These are phyloP conservation scores for Alcis repandata DNA, from an alignment of 2,888 invertebrate species.

Conservation along the genomic window DNA sequence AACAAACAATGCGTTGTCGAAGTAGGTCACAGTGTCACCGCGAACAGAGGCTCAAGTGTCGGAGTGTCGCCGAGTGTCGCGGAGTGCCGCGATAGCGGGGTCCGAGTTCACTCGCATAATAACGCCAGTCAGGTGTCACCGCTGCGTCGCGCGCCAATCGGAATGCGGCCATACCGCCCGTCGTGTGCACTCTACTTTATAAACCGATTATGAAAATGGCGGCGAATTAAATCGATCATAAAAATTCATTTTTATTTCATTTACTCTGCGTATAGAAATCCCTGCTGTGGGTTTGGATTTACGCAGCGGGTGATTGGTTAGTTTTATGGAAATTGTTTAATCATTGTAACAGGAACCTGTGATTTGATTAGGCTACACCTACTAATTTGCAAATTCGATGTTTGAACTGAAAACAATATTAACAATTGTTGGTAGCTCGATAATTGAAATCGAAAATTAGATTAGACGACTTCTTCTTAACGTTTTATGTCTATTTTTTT, in stretches of 20 bases:
- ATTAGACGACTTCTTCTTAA: too few relatives aligned
- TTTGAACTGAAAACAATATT: too few relatives aligned
- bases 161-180: constrained; percentile 55
- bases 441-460: neutral
- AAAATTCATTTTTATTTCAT: constrained; percentile 29
- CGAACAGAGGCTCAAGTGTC: constrained; percentile 67
- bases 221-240: constrained; percentile 42
- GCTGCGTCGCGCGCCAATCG: constrained; percentile 48
- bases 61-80: constrained; percentile 65
- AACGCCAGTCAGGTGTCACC: constrained; percentile 56
- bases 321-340: constrained; percentile 40
- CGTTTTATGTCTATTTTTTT: too few relatives aligned
- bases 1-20: constrained; percentile 69
- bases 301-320: constrained; percentile 43
- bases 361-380: constrained; percentile 33
- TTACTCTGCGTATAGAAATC: constrained; percentile 28
- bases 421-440: too few relatives aligned
- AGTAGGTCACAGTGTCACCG: constrained; percentile 74
- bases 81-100: constrained; percentile 57
- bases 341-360: constrained; percentile 30
- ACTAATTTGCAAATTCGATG: constrained; percentile 24
- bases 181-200: constrained; percentile 40
- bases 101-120: constrained; percentile 61
- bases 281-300: constrained; percentile 42
- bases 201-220: constrained; percentile 44